phyloP scores from a whole-genome alignment of 2,888 invertebrate species.

The Pimpla rufipes region DNA sequence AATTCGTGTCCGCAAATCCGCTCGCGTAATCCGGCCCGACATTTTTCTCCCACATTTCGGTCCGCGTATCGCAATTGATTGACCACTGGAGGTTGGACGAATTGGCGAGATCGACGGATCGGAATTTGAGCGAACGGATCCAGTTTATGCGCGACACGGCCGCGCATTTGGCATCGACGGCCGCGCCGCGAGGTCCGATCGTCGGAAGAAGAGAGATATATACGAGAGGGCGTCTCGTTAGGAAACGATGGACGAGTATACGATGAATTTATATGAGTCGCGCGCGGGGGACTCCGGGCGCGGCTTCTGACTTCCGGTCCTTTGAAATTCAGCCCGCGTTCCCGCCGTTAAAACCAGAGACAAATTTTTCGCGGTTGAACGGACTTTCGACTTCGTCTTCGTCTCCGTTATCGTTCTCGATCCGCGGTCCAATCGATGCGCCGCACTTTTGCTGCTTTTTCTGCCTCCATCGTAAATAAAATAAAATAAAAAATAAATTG shows the following conservation, averaged over 20 bases:
- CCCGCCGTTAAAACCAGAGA: slow-evolving; percentile 67
- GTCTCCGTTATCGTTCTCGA: slow-evolving; percentile 38
- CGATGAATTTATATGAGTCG: slow-evolving; percentile 68
- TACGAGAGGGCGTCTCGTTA: slow-evolving; percentile 63
- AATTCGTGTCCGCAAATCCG: too few relatives aligned
- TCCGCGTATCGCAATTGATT: slow-evolving; percentile 57
- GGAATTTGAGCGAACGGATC: slow-evolving; percentile 54
- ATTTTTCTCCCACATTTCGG: background rate
- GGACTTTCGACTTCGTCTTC: slow-evolving; percentile 49
- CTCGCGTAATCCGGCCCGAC: slow-evolving; percentile 13
- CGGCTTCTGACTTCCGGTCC: slow-evolving; percentile 64
- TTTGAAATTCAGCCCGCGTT: slow-evolving; percentile 66
- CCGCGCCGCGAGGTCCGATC: slow-evolving; percentile 3
- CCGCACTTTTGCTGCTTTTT: background rate
- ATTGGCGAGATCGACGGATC: slow-evolving; percentile 46
- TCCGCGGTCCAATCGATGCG: slow-evolving; percentile 52
- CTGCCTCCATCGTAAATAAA: background rate
- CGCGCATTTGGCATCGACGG: slow-evolving; percentile 30
- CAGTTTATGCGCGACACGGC: slow-evolving; percentile 30
- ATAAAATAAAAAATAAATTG: too few relatives aligned
- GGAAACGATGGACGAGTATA: slow-evolving; percentile 64
- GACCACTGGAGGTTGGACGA: slow-evolving; percentile 34
- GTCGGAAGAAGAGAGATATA: slow-evolving; percentile 20
- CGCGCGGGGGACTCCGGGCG: slow-evolving; percentile 54
- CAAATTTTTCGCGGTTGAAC: slow-evolving; percentile 67